phyloP scores from a whole-genome alignment of 1,140 invertebrate genomes.

The Antheraea mylitta region DNA sequence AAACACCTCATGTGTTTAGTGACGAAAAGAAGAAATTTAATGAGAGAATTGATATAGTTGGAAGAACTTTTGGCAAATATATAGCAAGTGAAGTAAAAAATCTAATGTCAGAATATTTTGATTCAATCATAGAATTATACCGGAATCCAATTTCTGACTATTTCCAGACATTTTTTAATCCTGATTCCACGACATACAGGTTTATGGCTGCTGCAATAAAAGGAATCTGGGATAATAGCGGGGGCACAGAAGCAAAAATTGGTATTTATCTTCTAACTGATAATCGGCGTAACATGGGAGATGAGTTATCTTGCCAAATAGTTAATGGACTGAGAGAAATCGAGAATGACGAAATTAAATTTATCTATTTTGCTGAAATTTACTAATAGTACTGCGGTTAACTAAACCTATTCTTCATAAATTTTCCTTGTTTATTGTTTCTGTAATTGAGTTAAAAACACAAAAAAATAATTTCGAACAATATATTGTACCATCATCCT shows the following conservation, averaged over 20 bases:
- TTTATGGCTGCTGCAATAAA: neutral
- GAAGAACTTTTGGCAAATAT: neutral
- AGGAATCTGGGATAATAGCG: conserved; percentile 3
- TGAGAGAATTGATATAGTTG: neutral
- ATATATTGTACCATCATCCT: no score
- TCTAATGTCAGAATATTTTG: conserved; percentile 3
- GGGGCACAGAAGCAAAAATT: neutral
- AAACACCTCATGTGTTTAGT: conserved; percentile 32
- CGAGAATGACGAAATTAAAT: neutral
- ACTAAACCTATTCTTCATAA: neutral
- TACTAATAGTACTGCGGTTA: neutral
- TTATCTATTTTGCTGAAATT: neutral
- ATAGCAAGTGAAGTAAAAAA: conserved; percentile 10
- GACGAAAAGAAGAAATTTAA: neutral
- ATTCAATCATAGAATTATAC: conserved; percentile 5
- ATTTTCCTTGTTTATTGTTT: neutral
- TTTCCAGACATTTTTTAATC: neutral
- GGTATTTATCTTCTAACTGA: conserved; percentile 8
- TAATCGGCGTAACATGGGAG: neutral
- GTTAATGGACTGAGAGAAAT: neutral
- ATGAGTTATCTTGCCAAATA: neutral
- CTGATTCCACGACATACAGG: neutral
- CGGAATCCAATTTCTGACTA: neutral
- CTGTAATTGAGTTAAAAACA: neutral
- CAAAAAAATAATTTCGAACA: no score